Conservation (phyloP, 2,113 vertebrate species). For the Nerophis ophidion region DNA sequence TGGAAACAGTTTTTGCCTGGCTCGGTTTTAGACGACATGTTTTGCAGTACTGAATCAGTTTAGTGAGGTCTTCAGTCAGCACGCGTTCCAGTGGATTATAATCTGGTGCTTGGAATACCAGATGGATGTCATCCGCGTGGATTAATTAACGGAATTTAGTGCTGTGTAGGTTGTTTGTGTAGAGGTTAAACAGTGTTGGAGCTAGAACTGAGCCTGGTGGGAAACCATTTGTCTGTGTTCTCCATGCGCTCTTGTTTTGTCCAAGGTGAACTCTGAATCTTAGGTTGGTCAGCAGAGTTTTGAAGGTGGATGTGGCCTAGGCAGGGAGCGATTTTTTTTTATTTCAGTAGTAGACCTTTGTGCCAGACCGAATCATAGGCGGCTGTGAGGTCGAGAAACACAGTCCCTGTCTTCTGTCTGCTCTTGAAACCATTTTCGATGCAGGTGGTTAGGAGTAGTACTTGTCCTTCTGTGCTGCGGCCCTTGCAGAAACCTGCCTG, state of each 20-base stretch:
- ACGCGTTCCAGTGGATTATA: not conserved
- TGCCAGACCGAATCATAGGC: too few relatives aligned
- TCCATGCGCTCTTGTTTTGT: not conserved
- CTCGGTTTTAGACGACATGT: slow-evolving; percentile 1
- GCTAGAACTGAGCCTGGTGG: not conserved
- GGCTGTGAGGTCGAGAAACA: too few relatives aligned
- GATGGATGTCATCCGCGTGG: not conserved
- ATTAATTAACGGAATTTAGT: not conserved
- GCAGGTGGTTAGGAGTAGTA: not conserved
- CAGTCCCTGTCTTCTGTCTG: not conserved
- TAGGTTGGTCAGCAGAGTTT: not conserved
- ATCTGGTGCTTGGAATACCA: not conserved
- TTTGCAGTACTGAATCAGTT: slow-evolving; percentile 1
- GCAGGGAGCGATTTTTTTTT: not conserved
- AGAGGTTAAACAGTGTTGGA: not conserved
- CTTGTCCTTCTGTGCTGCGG: too few relatives aligned
- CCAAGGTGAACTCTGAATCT: not conserved
- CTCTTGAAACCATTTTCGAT: not conserved
- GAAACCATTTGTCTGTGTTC: not conserved
- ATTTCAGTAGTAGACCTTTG: too few relatives aligned
- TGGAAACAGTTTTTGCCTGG: slow-evolving; percentile 1
- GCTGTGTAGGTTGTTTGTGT: not conserved
- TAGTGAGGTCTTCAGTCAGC: not conserved
- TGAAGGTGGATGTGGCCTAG: not conserved
- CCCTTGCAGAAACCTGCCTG: too few relatives aligned